Base-by-base conservation (phyloP, 2,797 vertebrate species). In the Nothura maculosa region DNA sequence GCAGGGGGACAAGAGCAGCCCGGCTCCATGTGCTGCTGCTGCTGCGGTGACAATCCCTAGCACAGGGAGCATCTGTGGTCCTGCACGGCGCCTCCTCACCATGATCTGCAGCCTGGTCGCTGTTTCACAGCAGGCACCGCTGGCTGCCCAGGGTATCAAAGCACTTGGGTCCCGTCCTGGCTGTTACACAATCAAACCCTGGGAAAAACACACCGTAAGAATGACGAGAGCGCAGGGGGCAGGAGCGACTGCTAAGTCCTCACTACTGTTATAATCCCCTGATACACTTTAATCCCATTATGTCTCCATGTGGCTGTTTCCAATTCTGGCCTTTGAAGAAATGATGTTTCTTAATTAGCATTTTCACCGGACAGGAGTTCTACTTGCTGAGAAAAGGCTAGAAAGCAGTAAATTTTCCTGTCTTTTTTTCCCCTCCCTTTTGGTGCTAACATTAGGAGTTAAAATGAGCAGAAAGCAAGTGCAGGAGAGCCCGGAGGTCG, bases 331-430 rank as follows among this genome's bases (percentile, higher is more conserved):
- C 76, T 81, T 79, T 74, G 83, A 66, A 77, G 94, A 94, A 81
- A 92, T 43, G 95, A 93, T 95, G 96, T 89, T 95, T 95, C 86
- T 96, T 95, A 91, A 96, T 90, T 78, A 94, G 91, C 91, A 54
- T 75, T 92, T 81, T 85, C 83, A 7, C 72, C 52, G 88, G 75
- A 73, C 68, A 8, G 32, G 85, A 67, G 68, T 88, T 80, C 77
- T 81, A 48, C 88, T n/a, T 77, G 75, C 72, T 55, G 54, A 9
- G 38, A 68, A 68, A 28, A 88, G 57, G 52, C 47, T 20, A 16
- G 38, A 54, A 36, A 58, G 81, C 81, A 13, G 25, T 3, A 7
- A 22, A 52, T 68, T 70, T 60, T 6, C 40, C 18, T 38, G 40
- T 60, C 45, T 52, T 43, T 83, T 36, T 38, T 60, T 61, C 16